A percentile compares a stretch with the other conserved stretches of the same genome.
Evolutionary conservation across 2,113 vertebrate species (phyloP).

Genomic region (Trichomycterus rosablanca): DNA sequence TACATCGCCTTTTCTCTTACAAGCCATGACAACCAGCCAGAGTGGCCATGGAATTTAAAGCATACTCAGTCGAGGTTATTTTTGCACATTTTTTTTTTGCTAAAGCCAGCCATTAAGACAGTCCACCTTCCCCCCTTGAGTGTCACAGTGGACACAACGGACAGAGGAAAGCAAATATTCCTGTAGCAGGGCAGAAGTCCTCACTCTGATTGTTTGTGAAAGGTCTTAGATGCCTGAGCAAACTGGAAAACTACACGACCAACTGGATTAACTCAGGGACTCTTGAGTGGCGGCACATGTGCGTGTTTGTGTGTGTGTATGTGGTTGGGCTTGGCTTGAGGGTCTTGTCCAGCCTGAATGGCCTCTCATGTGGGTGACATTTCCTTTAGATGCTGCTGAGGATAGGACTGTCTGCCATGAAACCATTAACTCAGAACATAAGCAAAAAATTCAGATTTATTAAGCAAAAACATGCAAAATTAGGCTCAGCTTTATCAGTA

Average conservation of each 20-base stretch:
- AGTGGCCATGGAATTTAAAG: conserved; percentile 58
- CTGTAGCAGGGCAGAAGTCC: conserved; percentile 59
- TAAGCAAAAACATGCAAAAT: no score
- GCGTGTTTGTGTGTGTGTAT: conserved; percentile 35
- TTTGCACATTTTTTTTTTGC: conserved; percentile 45
- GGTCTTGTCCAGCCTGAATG: conserved; percentile 66
- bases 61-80: conserved; percentile 40
- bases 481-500: no score
- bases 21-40: conserved; percentile 39
- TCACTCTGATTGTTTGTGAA: conserved; percentile 66
- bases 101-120: conserved; percentile 42
- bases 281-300: conserved; percentile 55
- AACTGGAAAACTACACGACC: conserved; percentile 63
- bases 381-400: conserved; percentile 63
- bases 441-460: no score
- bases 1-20: conserved; percentile 59
- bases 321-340: conserved; percentile 50
- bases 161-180: conserved; percentile 58
- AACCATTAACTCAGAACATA: not conserved
- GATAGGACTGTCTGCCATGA: conserved; percentile 15
- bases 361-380: conserved; percentile 64
- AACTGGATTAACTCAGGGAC: conserved; percentile 63
- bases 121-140: conserved; percentile 7
- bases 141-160: conserved; percentile 17
- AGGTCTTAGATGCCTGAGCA: conserved; percentile 65